These are phyloP conservation scores for Andricus grossulariae DNA, from an alignment of 1,140 invertebrate genomes.

Conservation along the genomic window DNA sequence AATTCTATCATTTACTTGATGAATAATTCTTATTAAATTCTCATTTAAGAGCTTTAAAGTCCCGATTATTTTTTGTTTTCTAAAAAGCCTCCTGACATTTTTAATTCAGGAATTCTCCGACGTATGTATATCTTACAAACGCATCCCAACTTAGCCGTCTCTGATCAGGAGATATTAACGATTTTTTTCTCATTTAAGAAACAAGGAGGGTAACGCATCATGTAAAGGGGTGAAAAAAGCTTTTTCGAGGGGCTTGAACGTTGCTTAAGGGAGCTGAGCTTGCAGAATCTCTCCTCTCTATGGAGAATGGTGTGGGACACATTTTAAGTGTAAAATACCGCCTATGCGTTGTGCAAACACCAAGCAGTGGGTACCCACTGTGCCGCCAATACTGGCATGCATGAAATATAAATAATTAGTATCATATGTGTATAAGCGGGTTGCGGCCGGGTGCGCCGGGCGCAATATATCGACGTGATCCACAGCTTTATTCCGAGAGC, in stretches of 20 bases:
- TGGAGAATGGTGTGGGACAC: conserved; percentile 38
- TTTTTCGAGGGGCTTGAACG: background rate
- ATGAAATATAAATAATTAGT: conserved; percentile 72
- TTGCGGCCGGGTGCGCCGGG: conserved; percentile 50
- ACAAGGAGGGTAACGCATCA: background rate
- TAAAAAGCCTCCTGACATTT: no score
- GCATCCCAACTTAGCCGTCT: background rate
- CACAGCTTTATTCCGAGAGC: conserved; percentile 66
- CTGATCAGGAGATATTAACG: conserved; percentile 4
- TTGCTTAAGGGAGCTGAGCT: conserved; percentile 20
- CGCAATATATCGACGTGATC: conserved; percentile 65
- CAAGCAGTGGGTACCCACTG: conserved; percentile 44
- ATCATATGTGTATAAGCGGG: conserved; percentile 63
- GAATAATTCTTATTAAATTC: no score
- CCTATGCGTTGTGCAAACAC: conserved; percentile 49
- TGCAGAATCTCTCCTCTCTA: conserved; percentile 18
- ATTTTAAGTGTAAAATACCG: conserved; percentile 61
- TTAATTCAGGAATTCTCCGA: no score
- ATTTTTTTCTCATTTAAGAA: conserved; percentile 11
- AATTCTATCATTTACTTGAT: no score
- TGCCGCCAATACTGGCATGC: conserved; percentile 39
- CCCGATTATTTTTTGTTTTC: no score
- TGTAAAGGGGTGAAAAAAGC: background rate
- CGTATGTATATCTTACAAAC: background rate
- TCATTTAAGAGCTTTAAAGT: no score